Evolutionary conservation across 2,113 vertebrate genomes (phyloP).

Genomic region (Tenebrosternarchus preto): DNA sequence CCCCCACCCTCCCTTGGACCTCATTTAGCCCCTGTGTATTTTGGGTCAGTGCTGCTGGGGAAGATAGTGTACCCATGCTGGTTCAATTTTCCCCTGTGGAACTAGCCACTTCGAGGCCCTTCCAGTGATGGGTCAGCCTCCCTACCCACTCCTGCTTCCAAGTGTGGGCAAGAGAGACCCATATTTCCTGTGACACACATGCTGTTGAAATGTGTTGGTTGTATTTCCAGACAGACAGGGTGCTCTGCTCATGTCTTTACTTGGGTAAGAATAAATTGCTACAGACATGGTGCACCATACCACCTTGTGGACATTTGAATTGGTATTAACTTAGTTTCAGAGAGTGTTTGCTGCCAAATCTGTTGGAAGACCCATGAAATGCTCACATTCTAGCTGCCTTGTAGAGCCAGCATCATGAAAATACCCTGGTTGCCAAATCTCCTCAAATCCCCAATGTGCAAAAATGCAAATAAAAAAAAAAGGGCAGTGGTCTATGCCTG

Average conservation of each 20-base stretch:
- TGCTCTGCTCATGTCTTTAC: not conserved
- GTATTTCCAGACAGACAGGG: constrained; percentile 1
- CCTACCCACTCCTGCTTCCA: constrained; percentile 40
- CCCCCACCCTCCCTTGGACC: constrained; percentile 65
- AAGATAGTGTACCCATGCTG: constrained; percentile 75
- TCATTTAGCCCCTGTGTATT: constrained; percentile 69
- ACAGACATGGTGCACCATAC: constrained; percentile 54
- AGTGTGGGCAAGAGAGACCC: constrained; percentile 61
- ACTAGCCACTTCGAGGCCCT: constrained; percentile 55
- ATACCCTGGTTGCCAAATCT: not conserved
- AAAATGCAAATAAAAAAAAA: not conserved
- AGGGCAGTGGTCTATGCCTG: not conserved
- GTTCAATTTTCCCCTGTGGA: constrained; percentile 68
- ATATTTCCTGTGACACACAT: constrained; percentile 60
- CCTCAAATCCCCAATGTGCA: not conserved
- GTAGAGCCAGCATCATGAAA: not conserved
- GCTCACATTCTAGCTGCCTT: not conserved
- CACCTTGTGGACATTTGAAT: constrained; percentile 54
- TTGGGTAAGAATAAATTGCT: constrained; percentile 48
- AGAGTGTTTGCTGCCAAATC: not conserved
- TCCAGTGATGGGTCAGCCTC: constrained; percentile 60
- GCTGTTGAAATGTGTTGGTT: constrained; percentile 52
- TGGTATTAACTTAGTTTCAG: constrained; percentile 58
- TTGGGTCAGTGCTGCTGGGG: constrained; percentile 66
- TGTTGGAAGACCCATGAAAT: not conserved